Evolutionary conservation across 1,140 invertebrate species (phyloP).

Genomic region (Drosophila azteca): DNA sequence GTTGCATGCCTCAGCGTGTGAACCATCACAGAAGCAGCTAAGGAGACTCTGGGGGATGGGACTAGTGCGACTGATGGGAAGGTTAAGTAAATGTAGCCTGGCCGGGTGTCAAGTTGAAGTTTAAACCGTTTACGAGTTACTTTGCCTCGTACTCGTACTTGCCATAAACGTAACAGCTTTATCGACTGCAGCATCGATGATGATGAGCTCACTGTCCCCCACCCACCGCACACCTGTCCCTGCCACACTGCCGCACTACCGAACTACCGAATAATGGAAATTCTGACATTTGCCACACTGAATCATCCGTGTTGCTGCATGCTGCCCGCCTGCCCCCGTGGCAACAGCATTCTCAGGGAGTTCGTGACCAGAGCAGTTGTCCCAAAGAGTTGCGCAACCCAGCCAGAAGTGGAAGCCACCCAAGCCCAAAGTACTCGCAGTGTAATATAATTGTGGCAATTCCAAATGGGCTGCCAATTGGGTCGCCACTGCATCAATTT

Average conservation of each 20-base stretch:
- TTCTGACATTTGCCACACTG: conserved; percentile 71
- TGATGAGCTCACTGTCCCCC: conserved; percentile 32
- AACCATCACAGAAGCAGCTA: conserved; percentile 30
- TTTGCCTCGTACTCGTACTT: too few species aligned
- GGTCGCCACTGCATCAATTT: conserved; percentile 59
- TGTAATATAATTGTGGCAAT: conserved; percentile 78
- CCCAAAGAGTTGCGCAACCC: conserved; percentile 49
- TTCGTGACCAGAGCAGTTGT: conserved; percentile 68
- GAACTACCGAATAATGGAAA: conserved; percentile 44
- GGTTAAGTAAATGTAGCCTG: conserved; percentile 61
- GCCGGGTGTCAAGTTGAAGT: conserved; percentile 77
- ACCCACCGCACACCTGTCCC: too few species aligned
- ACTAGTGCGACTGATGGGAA: conserved; percentile 32
- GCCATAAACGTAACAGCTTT: conserved; percentile 28
- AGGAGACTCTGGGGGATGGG: too few species aligned
- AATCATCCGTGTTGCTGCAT: conserved; percentile 46
- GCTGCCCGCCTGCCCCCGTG: conserved; percentile 37
- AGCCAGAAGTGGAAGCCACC: conserved; percentile 11
- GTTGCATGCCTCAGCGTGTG: conserved; percentile 64
- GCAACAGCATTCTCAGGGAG: conserved; percentile 17
- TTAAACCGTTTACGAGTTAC: conserved; percentile 66
- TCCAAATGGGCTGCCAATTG: conserved; percentile 74
- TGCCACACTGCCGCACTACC: neutral
- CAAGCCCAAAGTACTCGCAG: conserved; percentile 26
- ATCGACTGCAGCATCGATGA: conserved; percentile 20